These are phyloP conservation scores for Nycticebus coucang DNA, from an alignment of 2,113 vertebrate genomes.

Conservation along the genomic window DNA sequence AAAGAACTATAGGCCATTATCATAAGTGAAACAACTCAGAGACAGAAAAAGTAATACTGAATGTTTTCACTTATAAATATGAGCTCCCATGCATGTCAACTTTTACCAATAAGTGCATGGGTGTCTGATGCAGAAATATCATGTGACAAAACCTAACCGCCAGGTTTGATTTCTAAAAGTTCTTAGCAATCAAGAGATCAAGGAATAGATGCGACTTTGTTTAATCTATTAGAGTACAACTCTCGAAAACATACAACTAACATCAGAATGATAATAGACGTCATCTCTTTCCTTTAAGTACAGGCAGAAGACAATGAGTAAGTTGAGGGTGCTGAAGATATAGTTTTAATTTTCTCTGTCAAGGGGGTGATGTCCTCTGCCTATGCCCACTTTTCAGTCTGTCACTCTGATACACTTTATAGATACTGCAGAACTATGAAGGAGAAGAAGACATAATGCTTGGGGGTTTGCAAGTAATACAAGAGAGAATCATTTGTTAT, in stretches of 20 bases:
- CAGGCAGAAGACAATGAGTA: not conserved
- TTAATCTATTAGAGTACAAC: not conserved
- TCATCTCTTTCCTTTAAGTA: not conserved
- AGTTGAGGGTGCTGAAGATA: not conserved
- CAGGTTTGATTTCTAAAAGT: not conserved
- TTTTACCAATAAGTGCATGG: not conserved
- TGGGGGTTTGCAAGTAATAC: not conserved
- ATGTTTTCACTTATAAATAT: no score
- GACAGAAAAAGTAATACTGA: no score
- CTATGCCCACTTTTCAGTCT: not conserved
- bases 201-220: not conserved
- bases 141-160: conserved; percentile 2
- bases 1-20: no score
- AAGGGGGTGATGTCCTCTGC: not conserved
- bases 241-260: not conserved
- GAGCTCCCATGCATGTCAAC: not conserved
- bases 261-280: not conserved
- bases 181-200: not conserved
- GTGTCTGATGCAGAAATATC: not conserved
- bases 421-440: not conserved
- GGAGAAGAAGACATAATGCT: not conserved
- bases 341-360: not conserved
- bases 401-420: not conserved
- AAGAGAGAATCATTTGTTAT: not conserved
- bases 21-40: no score